Evolutionary conservation across 2,888 invertebrate species (phyloP), one percentile per base, ranked within the genome.

Genomic region (Eurytoma californica): DNA sequence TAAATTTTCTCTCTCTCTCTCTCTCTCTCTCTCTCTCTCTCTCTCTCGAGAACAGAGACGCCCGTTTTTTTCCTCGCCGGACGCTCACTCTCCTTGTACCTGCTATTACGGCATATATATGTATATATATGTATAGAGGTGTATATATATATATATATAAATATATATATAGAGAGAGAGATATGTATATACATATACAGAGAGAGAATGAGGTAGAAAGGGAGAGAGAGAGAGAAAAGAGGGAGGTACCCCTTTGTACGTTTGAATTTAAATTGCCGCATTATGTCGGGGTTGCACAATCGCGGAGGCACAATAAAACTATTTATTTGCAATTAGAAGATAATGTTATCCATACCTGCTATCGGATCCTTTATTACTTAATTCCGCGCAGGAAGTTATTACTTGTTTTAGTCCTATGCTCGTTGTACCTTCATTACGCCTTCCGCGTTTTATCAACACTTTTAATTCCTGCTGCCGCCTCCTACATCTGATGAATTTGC

Each of bases 251-350:
- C 60, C 67, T 60, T 58, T 66, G 28, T 68, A 69, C 60, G 53
- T 58, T 57, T 73, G 78, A 72, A 78, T 78, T 63, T 55, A 78
- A 78, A 78, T 78, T 16, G 78, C 72, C 63, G 57, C 72, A 78
- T 78, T 78, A 73, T 78, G 78, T 68, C 72, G 68, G 72, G 24
- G 53, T 77, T 78, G 18, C 78, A 72, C 72, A 78, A 78, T 65
- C 55, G 18, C 28, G 20, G 63, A 47, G 49, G 78, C 57, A 57
- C 72, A 68, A 67, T 68, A 61, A 63, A 61, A 78, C 72, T 73
- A 67, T 78, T 67, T 72, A 72, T 68, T 72, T 12, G 73, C 72
- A 78, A 78, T 78, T 78, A 78, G 72, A 78, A 30, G 78, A 73
- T 69, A 73, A 69, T 58, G 65, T 49, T 78, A 78, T 78, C 78